These are phyloP conservation scores for Tipula vernalis DNA, from an alignment of 2,888 invertebrate genomes.

Conservation along the genomic window DNA sequence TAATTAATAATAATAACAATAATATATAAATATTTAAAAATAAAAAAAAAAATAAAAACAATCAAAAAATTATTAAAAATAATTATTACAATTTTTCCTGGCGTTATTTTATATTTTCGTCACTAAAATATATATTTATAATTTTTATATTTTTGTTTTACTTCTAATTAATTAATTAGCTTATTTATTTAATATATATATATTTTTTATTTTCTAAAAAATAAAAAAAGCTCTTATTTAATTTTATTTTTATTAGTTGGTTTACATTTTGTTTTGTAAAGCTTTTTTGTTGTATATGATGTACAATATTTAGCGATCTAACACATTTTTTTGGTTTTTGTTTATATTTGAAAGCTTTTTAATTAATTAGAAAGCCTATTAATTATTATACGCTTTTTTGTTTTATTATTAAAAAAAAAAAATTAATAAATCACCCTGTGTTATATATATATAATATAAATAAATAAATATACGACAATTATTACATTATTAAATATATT, in stretches of 20 bases:
- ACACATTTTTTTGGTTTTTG: neutral
- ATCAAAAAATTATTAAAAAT: neutral
- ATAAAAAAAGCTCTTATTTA: neutral
- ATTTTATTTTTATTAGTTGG: neutral
- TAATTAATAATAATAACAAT: neutral
- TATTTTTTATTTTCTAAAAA: neutral
- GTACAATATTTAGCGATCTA: neutral
- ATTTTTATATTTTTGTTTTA: neutral
- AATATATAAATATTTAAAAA: neutral
- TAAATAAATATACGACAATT: conserved; percentile 1
- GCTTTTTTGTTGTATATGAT: neutral
- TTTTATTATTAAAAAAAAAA: neutral
- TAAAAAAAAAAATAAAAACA: neutral
- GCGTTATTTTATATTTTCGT: neutral
- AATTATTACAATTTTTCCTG: neutral
- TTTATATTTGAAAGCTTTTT: neutral
- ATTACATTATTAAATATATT: neutral
- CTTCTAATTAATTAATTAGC: neutral
- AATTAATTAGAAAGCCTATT: neutral
- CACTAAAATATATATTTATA: neutral
- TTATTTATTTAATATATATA: neutral
- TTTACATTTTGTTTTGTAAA: neutral
- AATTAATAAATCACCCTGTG: neutral
- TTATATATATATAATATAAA: neutral
- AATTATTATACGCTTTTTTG: neutral